phyloP scores from a whole-genome alignment of 2,113 vertebrate genomes.

The Cettia cetti region DNA sequence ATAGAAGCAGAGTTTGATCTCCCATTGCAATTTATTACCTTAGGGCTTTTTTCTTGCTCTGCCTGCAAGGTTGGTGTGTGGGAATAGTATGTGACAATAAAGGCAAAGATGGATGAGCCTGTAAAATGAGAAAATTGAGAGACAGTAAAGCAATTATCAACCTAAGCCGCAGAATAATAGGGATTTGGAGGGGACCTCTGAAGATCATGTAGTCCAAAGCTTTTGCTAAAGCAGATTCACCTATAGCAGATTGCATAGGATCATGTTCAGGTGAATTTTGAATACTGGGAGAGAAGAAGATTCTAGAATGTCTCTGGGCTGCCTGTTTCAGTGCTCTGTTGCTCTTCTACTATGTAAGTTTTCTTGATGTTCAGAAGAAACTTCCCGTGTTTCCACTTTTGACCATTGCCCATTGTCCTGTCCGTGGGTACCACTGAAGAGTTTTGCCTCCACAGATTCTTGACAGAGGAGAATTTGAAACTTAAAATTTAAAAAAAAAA shows the following conservation, averaged over 20 bases:
- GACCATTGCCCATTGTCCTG: no score
- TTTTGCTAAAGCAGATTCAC: background rate
- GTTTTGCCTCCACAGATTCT: background rate
- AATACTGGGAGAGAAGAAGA: background rate
- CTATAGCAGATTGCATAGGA: background rate
- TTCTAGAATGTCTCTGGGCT: background rate
- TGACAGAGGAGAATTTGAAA: background rate
- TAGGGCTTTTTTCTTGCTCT: background rate
- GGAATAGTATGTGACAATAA: background rate
- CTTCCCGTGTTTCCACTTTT: background rate
- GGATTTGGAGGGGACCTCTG: background rate
- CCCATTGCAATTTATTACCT: background rate
- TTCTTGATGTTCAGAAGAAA: background rate
- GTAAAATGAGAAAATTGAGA: background rate
- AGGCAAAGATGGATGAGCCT: background rate
- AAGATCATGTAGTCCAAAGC: background rate
- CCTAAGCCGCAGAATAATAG: background rate
- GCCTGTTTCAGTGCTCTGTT: background rate
- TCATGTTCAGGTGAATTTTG: background rate
- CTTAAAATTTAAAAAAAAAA: no score
- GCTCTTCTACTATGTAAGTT: background rate
- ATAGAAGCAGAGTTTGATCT: background rate
- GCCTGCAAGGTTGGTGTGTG: accelerated
- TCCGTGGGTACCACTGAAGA: background rate
- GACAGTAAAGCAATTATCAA: background rate